phyloP scores from a whole-genome alignment of 2,888 invertebrate species.

The Megalurothrips usitatus region DNA sequence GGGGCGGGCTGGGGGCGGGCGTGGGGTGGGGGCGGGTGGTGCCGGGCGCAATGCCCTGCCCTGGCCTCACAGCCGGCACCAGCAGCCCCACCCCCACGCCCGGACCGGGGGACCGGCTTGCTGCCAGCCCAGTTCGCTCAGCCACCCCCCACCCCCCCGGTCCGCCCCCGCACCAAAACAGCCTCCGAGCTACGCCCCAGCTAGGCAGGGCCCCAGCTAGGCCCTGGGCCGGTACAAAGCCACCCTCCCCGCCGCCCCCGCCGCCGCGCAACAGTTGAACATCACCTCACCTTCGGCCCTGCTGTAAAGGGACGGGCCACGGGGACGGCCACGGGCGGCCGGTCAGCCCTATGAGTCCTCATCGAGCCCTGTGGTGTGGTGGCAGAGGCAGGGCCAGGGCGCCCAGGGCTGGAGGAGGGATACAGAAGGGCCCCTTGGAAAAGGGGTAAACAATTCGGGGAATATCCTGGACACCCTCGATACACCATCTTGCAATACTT shows the following conservation, averaged over 20 bases:
- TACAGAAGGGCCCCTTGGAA: too few species aligned
- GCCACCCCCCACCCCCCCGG: not conserved
- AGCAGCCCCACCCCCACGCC: not conserved
- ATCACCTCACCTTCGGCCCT: not conserved
- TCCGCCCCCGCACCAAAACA: not conserved
- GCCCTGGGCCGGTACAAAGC: not conserved
- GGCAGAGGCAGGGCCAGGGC: too few species aligned
- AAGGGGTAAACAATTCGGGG: too few species aligned
- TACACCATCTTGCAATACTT: too few species aligned
- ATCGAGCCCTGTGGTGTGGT: too few species aligned
- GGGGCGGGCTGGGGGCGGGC: not conserved
- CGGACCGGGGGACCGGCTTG: not conserved
- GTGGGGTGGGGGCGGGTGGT: not conserved
- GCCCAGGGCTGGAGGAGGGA: too few species aligned
- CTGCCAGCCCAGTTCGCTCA: not conserved
- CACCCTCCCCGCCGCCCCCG: not conserved
- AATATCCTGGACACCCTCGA: too few species aligned
- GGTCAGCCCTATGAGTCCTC: too few species aligned
- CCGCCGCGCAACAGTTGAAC: slow-evolving; percentile 18
- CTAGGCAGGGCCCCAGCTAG: not conserved
- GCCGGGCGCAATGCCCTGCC: not conserved
- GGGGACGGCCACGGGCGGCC: too few species aligned
- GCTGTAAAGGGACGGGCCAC: too few species aligned
- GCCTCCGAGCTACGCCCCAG: not conserved
- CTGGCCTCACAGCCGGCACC: not conserved